Evolutionary conservation across 1,140 invertebrate genomes (phyloP), one percentile per base, ranked within the genome.

Genomic region (Drosophila insularis): DNA sequence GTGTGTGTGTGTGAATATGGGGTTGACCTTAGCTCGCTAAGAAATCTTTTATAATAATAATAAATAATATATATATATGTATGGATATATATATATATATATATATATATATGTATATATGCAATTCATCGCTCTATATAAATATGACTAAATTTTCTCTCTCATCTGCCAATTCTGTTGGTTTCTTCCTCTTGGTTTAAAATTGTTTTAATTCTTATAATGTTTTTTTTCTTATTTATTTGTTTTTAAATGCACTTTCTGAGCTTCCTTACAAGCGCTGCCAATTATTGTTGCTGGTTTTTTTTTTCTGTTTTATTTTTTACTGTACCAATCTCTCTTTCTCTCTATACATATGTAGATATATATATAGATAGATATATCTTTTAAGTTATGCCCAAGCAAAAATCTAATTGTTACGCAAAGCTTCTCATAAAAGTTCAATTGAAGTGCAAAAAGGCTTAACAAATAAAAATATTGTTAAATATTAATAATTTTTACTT

Each of bases 221-320:
- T 78, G 23, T 35, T 60, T 59, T 68, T 60, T 31, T 69, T 77
- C 80, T 75, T 31, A 40, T 79, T 75, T 31, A 40, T 75, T 63
- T 78, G 66, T 78, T 78, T 27, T 80, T 89, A 90, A 90, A 90
- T 90, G 87, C 87, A 90, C 87, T 90, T 90, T 90, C 87, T 90
- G 87, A 90, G 87, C 87, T 90, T 89, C 73, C 82, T 82, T 90
- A 78, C 87, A 90, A 90, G 86, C 86, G 87, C 86, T 70, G 87
- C 87, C 87, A 90, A 90, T 90, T 90, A 90, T 90, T 90, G 87
- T 90, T 90, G 80, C 82, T 90, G 82, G 58, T 82, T 71, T 77
- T 80, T 37, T 3, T 37, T 1, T 67, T 73, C 72, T 60, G 65
- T 73, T 63, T 32, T 71, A 58, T 62, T 39, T 78, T 63, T 78